Percentiles rank a stretch among this genome's conserved stretches.
Evolutionary conservation across 2,113 vertebrate species (phyloP).

Genomic region (Microcebus tavaratra): DNA sequence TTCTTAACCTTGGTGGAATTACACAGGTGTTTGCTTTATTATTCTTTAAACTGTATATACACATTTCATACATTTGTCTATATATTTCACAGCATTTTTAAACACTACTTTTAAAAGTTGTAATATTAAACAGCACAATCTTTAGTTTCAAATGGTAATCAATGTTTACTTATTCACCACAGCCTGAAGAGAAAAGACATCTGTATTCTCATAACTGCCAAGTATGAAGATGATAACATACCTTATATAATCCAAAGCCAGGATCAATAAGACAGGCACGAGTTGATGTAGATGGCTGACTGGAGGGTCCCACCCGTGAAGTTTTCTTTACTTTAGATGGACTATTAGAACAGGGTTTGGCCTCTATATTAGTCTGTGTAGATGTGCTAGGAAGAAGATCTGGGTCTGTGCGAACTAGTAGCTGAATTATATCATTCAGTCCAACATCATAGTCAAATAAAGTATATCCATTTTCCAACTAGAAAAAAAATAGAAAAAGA

Average conservation of each 20-base stretch:
- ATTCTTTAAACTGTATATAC: neutral
- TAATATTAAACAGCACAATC: neutral
- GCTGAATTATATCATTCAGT: conserved; percentile 98
- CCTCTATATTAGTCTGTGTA: conserved; percentile 85
- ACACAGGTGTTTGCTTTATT: conserved; percentile 18
- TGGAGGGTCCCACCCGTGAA: conserved; percentile 81
- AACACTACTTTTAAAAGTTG: conserved; percentile 45
- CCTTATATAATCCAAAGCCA: conserved; percentile 95
- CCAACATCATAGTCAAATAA: conserved; percentile 99
- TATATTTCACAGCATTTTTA: neutral
- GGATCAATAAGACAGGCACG: conserved; percentile 90
- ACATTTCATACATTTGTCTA: neutral
- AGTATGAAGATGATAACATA: conserved; percentile 79
- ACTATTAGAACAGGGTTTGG: conserved; percentile 78
- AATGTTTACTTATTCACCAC: conserved; percentile 21
- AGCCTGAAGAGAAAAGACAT: conserved; percentile 20
- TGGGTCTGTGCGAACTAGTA: conserved; percentile 94
- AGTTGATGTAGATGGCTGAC: conserved; percentile 92
- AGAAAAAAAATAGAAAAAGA: conserved; percentile 71
- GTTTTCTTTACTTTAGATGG: conserved; percentile 91
- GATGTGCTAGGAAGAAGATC: conserved; percentile 89
- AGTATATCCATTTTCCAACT: conserved; percentile 99
- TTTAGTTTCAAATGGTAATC: conserved; percentile 49
- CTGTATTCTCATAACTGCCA: conserved; percentile 26
- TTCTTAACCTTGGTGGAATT: conserved; percentile 22